Base-by-base conservation (phyloP, 2,113 vertebrate species). In the Castor canadensis region DNA sequence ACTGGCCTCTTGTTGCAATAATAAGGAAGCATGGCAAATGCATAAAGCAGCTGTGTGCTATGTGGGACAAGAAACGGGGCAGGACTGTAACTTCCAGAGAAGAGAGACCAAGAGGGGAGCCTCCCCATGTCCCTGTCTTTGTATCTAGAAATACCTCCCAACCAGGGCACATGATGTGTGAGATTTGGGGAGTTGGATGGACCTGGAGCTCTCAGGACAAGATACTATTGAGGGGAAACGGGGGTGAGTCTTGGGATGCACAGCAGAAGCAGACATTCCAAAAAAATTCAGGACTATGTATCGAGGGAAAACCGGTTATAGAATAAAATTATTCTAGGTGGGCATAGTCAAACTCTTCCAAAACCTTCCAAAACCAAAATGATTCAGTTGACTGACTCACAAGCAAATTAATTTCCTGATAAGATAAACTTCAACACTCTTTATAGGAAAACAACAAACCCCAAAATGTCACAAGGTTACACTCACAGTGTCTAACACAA, bases 111-210 rank as follows among this genome's bases (percentile, higher is more conserved):
- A 12, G 13, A 80, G 38, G 38, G 10, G 20, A n/a, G 16, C 32
- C 24, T 22, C 47, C 35, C 16, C 1, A 3, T 26, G 30, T 6
- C 9, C 13, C 20, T 43, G 62, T 13, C 26, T 58, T 38, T 30
- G 6, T 45, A 3, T 28, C 52, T 22, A 10, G 52, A 72, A 47
- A 47, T 8, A 54, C 20, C 67, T 11, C 16, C 19, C n/a, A 62
- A 11, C 28, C 45, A n/a, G n/a, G n/a, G n/a, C n/a, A n/a, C 30
- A 4, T 2, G 1, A 43, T 49, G 9, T 8, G 3, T 58, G 40
- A 9, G n/a, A 32, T 1, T 24, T 32, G 7, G 6, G 52, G 40
- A 56, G 49, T 9, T 24, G 40, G 79, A 28, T 69, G 26, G 9
- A 11, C 54, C 26, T 30, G 26, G 7, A 49, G 58, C 6, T 40